Evolutionary conservation across 2,888 invertebrate genomes (phyloP), one percentile per base, ranked within the genome.

Genomic region (Aleiodes leptofemur): DNA sequence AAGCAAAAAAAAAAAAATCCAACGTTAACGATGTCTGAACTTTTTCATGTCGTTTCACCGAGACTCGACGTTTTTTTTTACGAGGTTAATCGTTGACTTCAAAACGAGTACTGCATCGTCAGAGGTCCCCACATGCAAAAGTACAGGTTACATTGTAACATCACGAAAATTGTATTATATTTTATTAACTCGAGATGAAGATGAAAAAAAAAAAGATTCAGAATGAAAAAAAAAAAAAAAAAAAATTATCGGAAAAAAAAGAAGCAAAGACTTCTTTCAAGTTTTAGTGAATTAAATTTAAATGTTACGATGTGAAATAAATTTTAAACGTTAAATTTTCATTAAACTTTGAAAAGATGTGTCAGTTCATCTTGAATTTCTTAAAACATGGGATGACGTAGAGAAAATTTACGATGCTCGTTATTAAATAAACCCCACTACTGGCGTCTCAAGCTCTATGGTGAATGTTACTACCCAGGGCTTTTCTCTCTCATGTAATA

Each of bases 371-470:
- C 74, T 76, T 72, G 76, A 79, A 79, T 79, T 78, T 79, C 81
- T 77, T 81, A 79, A 23, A 76, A 79, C 73, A 68, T 23, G 23
- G 34, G 50, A 73, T 66, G 77, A 77, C 76, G 61, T 69, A 51
- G 56, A 51, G 56, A 75, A 79, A 84, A 84, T 85, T 84, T 85
- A 83, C 82, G 83, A 82, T 80, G 81, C 80, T 77, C 79, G 81
- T 85, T 85, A 84, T 83, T 84, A 84, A 83, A 85, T 81, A 80
- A 34, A 80, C 78, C 78, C 56, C 59, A 59, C 59, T 31, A 59
- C 59, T 34, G 70, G n/a, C 50, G 7, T 57, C 16, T 16, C 4
- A 31, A 13, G 14, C n/a, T 23, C 23, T 11, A n/a, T 16, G 29
- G 31, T 59, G 59, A 31, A 31, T 59, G 23, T 31, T 59, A 16